Percentiles rank a stretch among this genome's conserved stretches.
Conservation (phyloP, 2,888 invertebrate species). For the Mimas tiliae region DNA sequence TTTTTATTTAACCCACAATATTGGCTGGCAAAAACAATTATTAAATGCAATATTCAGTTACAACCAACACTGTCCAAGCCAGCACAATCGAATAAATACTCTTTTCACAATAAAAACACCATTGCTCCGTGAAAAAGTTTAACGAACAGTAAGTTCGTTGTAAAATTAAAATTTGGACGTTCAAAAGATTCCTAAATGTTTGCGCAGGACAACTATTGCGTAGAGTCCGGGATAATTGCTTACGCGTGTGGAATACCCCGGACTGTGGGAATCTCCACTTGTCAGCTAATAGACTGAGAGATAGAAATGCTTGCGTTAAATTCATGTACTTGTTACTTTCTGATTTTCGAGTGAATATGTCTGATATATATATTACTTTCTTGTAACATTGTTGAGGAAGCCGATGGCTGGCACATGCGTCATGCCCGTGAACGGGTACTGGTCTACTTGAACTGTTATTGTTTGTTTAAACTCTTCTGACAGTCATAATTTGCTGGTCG, state of each 20-base stretch:
- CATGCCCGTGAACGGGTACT: too few relatives aligned
- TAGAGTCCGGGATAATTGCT: conserved; percentile 59
- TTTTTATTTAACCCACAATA: too few relatives aligned
- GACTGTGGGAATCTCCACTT: conserved; percentile 49
- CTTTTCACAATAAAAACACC: conserved; percentile 47
- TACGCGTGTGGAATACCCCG: conserved; percentile 55
- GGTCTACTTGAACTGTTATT: too few relatives aligned
- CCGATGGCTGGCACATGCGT: too few relatives aligned
- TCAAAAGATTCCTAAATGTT: conserved; percentile 58
- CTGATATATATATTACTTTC: too few relatives aligned
- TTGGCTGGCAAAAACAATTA: too few relatives aligned
- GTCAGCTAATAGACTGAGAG: conserved; percentile 30
- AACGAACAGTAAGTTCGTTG: conserved; percentile 33
- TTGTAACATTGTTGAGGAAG: too few relatives aligned
- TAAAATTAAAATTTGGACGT: conserved; percentile 34
- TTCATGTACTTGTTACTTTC: background rate
- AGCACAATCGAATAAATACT: conserved; percentile 41
- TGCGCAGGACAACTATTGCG: conserved; percentile 52
- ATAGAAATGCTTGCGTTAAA: conserved; percentile 23
- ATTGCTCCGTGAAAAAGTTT: conserved; percentile 41
- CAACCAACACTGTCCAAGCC: conserved; percentile 34
- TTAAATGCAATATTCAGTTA: conserved; percentile 30
- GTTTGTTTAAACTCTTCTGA: too few relatives aligned
- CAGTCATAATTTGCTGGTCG: too few relatives aligned
- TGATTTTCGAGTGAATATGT: background rate